Base-by-base conservation (phyloP, 2,113 vertebrate genomes). In the Sigmodon hispidus region DNA sequence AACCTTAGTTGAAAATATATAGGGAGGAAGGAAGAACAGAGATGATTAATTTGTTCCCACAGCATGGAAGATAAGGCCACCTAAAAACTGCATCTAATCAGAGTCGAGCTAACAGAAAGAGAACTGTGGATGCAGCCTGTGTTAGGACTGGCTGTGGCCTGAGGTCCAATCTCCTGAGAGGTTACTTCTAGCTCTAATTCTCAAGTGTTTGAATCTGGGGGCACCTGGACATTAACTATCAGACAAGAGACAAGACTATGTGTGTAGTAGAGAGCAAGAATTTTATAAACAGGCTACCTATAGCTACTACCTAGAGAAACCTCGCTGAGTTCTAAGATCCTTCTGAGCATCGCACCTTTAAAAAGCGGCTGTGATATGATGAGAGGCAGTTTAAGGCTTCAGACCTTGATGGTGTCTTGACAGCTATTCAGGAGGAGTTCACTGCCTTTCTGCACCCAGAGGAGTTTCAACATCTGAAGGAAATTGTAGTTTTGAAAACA, bases 131-230 rank as follows among this genome's bases (percentile, higher is more conserved):
- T 4, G 10, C n/a, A 69, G 72, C 17, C 80, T 76, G 59, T 70
- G n/a, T 86, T 45, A 40, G 57, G 21, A n/a, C 24, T 31, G 22
- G 26, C 57, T 95, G 43, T n/a, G 9, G 16, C 75, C 57, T 75
- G 34, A 79, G 48, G 48, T 55, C 87, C 81, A 43, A 94, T 63
- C 81, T 92, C 91, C 45, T 43, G 34, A 91, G 36, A 93, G 89
- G 90, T 77, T 72, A 34, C 52, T 31, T n/a, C 31, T 90, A 63
- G 61, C 86, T 93, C 91, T 63, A 36, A 73, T 89, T 76, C 89
- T 95, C 65, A 87, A 73, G 61, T 70, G 52, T 87, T 43, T 96
- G 87, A 91, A 91, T 83, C 84, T 22, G 16, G 13, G 83, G 69
- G 59, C 48, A 75, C n/a, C 15, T 59, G 69, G 87, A 48, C 61